Base-by-base conservation (phyloP, 2,888 invertebrate genomes). In the Axea sp. region DNA sequence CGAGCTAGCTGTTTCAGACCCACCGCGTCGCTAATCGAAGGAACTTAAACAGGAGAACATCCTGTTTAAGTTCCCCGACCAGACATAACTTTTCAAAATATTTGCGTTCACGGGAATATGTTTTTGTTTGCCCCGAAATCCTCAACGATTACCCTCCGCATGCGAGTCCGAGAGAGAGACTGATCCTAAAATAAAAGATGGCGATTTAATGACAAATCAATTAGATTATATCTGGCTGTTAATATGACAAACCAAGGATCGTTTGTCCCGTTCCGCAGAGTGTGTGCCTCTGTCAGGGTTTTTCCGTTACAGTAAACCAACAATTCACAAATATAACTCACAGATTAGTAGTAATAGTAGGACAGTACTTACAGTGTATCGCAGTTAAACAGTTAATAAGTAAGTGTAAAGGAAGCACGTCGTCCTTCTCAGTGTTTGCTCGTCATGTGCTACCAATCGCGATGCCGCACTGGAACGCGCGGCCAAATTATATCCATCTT, bases 201-300 rank as follows among this genome's bases (percentile, higher is more conserved):
- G 57, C 9, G 3, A 17, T 2, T 0, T 4, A 8, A 4, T 1
- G 17, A 35, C 1, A 1, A 5, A 6, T n/a, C 17, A 14, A 62
- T 60, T 30, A 3, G 47, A 71, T 43, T 0, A 0, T 7, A 43
- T 65, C 51, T 8, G 59, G 53, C 59, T 19, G 9, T 7, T 1
- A 19, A n/a, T 24, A 31, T 26, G 35, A 43, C 39, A 49, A 39
- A 51, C 22, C 9, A 4, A n/a, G 5, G 6, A 9, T 14, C 1
- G 39, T 47, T 45, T 39, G 57, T 51, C 22, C 26, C 33, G 37
- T 72, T 72, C 83, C 84, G 83, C 77, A 76, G 51, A 85, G 86
- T 87, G 85, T 81, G 83, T 86, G 86, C 87, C 86, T 87, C 84
- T 84, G 87, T 87, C 80, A 86, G 87, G 87, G 87, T 86, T 87